These are phyloP conservation scores for Helostoma temminkii DNA, from an alignment of 2,797 vertebrate genomes.

Conservation along the genomic window DNA sequence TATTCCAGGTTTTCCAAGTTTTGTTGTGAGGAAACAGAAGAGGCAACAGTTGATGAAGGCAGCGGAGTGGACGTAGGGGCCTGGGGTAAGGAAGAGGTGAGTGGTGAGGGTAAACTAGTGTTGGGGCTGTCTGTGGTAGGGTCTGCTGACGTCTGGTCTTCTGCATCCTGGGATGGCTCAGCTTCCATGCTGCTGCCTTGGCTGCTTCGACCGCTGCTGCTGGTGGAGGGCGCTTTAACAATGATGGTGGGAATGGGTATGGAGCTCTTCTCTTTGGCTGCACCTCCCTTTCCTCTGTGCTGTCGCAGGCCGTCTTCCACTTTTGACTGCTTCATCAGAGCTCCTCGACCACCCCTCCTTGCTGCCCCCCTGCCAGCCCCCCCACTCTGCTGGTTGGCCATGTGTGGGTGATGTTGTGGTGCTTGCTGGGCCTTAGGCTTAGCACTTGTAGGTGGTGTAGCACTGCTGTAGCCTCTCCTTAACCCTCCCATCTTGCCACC, in stretches of 20 bases:
- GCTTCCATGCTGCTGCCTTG: slow-evolving; percentile 94
- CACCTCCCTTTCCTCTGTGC: slow-evolving; percentile 76
- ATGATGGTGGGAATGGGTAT: slow-evolving; percentile 95
- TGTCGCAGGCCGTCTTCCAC: slow-evolving; percentile 84
- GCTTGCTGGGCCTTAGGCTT: slow-evolving; percentile 75
- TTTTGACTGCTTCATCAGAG: slow-evolving; percentile 92
- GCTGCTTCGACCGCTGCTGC: slow-evolving; percentile 94
- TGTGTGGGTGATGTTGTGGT: slow-evolving; percentile 67
- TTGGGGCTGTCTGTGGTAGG: slow-evolving; percentile 60
- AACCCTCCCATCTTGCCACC: slow-evolving; percentile 84
- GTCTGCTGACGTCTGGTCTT: slow-evolving; percentile 66
- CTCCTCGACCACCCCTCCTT: slow-evolving; percentile 87
- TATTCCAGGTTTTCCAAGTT: slow-evolving; percentile 82
- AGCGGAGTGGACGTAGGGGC: slow-evolving; percentile 59
- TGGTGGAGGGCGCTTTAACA: slow-evolving; percentile 94
- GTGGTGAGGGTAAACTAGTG: slow-evolving; percentile 73
- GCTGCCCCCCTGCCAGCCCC: slow-evolving; percentile 62
- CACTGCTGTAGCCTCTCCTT: slow-evolving; percentile 86
- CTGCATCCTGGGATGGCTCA: slow-evolving; percentile 69
- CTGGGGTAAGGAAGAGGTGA: slow-evolving; percentile 71
- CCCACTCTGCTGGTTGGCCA: slow-evolving; percentile 62
- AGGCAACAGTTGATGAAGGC: slow-evolving; percentile 60
- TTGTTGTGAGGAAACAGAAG: slow-evolving; percentile 69
- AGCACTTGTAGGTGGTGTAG: slow-evolving; percentile 82
- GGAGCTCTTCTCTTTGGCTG: slow-evolving; percentile 89